Conservation (phyloP, 2,113 vertebrate species). For the Fregata magnificens region DNA sequence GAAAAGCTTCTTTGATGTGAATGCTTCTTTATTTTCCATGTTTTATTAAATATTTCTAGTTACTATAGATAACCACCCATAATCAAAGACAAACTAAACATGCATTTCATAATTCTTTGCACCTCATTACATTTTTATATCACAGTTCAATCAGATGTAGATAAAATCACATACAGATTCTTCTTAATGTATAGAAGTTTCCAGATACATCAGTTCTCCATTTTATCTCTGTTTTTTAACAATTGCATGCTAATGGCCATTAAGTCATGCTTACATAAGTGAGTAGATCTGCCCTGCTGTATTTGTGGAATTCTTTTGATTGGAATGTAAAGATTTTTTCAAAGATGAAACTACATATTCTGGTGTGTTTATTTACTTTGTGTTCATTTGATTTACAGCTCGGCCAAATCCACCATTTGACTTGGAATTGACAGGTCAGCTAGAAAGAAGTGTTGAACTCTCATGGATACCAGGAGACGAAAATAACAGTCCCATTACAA, state of each 20-base stretch:
- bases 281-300: neutral
- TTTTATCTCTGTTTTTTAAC: constrained; percentile 28
- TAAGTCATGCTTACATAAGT: neutral
- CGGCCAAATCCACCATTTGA: constrained; percentile 89
- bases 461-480: constrained; percentile 94
- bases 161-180: neutral
- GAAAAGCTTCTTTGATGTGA: constrained; percentile 2
- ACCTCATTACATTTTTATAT: neutral
- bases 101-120: neutral
- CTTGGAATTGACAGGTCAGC: constrained; percentile 90
- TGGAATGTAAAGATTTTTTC: neutral
- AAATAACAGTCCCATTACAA: constrained; percentile 90
- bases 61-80: neutral
- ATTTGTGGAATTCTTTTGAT: neutral
- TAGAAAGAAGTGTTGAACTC: constrained; percentile 86
- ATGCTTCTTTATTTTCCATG: neutral
- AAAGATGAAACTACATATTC: neutral
- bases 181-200: neutral
- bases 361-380: neutral
- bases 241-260: constrained; percentile 57
- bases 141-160: neutral
- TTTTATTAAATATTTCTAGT: neutral
- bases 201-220: constrained; percentile 4
- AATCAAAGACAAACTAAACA: constrained; percentile 11
- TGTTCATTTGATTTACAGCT: constrained; percentile 79